phyloP scores from a whole-genome alignment of 2,888 invertebrate genomes.

The Cremastobaeus sp. region DNA sequence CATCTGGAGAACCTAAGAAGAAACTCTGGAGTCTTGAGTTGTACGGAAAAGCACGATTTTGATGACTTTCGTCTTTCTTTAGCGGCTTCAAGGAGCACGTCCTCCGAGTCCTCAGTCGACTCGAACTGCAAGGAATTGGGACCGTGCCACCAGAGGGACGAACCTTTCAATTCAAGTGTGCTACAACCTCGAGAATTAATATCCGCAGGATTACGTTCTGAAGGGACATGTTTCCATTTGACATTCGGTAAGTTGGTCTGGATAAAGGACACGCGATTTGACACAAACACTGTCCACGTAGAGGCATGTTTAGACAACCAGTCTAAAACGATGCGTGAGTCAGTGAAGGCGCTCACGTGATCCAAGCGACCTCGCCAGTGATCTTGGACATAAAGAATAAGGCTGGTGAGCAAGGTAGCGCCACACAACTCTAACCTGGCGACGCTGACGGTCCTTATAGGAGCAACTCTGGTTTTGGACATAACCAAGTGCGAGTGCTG shows the following conservation, averaged over 20 bases:
- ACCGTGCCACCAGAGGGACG: background rate
- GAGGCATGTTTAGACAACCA: background rate
- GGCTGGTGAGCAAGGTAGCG: background rate
- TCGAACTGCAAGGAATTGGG: too few species aligned
- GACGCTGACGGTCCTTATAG: background rate
- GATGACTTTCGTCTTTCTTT: too few species aligned
- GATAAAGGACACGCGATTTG: background rate
- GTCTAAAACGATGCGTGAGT: background rate
- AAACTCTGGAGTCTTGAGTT: too few species aligned
- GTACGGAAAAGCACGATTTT: too few species aligned
- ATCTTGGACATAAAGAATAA: background rate
- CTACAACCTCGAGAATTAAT: background rate
- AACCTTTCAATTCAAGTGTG: background rate
- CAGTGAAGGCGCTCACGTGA: background rate
- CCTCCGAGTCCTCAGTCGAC: too few species aligned
- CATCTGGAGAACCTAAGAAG: too few species aligned
- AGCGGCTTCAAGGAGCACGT: too few species aligned
- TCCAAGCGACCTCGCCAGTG: background rate
- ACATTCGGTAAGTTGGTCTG: background rate
- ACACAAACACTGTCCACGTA: background rate
- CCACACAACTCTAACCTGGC: background rate
- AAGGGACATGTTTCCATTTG: background rate
- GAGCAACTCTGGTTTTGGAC: background rate
- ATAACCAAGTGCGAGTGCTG: background rate
- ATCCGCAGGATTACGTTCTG: background rate